phyloP scores from a whole-genome alignment of 2,113 vertebrate species.

The Tragelaphus strepsiceros region DNA sequence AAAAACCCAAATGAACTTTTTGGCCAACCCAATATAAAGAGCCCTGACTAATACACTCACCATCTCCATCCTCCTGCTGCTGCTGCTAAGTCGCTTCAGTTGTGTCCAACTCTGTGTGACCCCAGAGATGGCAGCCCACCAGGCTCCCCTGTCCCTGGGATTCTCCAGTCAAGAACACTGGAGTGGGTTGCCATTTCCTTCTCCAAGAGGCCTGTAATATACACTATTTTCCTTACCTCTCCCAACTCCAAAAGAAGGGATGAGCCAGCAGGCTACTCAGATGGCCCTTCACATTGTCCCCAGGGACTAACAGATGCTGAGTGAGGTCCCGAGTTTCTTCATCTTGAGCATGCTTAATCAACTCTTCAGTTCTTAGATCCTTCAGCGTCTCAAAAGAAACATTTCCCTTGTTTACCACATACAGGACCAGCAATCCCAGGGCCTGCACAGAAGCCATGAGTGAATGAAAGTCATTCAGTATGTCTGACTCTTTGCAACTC shows the following conservation, averaged over 20 bases:
- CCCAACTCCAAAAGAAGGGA: conserved; percentile 80
- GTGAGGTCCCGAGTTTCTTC: conserved; percentile 71
- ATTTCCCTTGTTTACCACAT: conserved; percentile 58
- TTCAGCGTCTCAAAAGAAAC: conserved; percentile 42
- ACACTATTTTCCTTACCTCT: conserved; percentile 62
- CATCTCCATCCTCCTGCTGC: background rate
- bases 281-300: background rate
- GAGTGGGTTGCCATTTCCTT: too few relatives aligned
- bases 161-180: too few relatives aligned
- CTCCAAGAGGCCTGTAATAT: background rate
- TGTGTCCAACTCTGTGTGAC: too few relatives aligned
- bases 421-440: conserved; percentile 73
- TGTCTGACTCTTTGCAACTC: background rate
- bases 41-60: background rate
- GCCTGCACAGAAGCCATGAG: conserved; percentile 60
- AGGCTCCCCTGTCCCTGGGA: too few relatives aligned
- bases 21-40: background rate
- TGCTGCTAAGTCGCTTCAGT: too few relatives aligned
- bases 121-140: too few relatives aligned
- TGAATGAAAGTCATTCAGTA: background rate
- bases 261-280: conserved; percentile 70
- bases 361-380: fast-evolving
- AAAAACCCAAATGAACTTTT: background rate
- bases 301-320: background rate
- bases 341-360: background rate